Base-by-base conservation (phyloP, 2,113 vertebrate genomes). In the Toxostoma redivivum region DNA sequence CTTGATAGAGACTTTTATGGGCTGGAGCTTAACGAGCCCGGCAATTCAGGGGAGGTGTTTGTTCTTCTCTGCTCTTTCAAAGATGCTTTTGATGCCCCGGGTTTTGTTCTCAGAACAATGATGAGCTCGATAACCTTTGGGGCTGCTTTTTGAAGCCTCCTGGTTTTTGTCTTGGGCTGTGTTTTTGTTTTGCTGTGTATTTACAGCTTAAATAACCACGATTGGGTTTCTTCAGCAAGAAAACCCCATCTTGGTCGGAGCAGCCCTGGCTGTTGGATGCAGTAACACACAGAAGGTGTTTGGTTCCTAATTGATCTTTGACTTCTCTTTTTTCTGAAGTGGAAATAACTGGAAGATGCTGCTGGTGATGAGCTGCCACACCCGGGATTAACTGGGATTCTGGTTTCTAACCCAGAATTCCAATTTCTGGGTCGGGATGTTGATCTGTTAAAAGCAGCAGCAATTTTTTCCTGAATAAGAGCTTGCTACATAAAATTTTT, bases 31-130 rank as follows among this genome's bases (percentile, higher is more conserved):
- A 78, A 87, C 2, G 8, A 78, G 56, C 51, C 25, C 7, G 4
- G 48, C 67, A 12, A 22, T 90, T 72, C 54, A 25, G 1, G 3
- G 40, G 30, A 82, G 74, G 51, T 45, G n/a, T 83, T 94, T 57
- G 27, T 74, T 62, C 60, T 73, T 12, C 82, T 38, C 69, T 78
- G 60, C 86, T 37, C 14, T 78, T 76, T 84, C 48, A 69, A 5
- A 70, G 69, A 4, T 48, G 92, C 92, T 94, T 94, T 92, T 86
- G 56, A 78, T 71, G 51, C 40, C 12, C 4, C 71, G 11, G 60
- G 56, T 86, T 94, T 94, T 95, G 73, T 91, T 88, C 81, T 74
- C 28, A 3, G 58, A 22, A n/a, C 81, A 88, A 28, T 60, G 37
- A 58, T 1, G 2, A 28, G 0, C 37, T 66, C 17, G 62, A 65